Evolutionary conservation across 2,113 vertebrate genomes (phyloP).

Genomic region (Rhea americana): DNA sequence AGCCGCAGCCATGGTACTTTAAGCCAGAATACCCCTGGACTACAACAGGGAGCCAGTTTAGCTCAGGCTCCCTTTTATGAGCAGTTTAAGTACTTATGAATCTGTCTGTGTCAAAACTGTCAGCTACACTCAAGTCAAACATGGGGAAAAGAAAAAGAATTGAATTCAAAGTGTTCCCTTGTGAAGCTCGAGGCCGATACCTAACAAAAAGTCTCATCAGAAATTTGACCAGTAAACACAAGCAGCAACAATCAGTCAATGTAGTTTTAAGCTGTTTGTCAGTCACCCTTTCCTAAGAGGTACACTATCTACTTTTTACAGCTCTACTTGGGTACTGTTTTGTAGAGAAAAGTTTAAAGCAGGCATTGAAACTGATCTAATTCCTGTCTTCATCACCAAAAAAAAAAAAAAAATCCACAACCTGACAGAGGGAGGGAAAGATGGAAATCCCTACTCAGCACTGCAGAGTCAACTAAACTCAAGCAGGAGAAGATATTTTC

Average conservation of each 20-base stretch:
- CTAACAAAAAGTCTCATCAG: background rate
- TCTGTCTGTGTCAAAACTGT: background rate
- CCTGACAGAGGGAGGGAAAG: background rate
- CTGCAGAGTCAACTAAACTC: background rate
- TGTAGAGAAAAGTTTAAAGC: background rate
- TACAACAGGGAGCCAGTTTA: background rate
- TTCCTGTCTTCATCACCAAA: background rate
- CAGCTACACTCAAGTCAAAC: background rate
- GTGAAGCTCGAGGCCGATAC: too few species aligned
- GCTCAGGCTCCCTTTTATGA: background rate
- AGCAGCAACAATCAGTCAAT: background rate
- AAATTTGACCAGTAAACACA: accelerated
- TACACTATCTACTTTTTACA: background rate
- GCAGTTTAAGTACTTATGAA: background rate
- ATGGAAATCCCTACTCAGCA: background rate
- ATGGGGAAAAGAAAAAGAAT: background rate
- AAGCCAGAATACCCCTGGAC: background rate
- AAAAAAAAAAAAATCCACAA: background rate
- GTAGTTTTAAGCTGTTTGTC: background rate
- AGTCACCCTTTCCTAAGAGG: background rate
- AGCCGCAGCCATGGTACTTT: background rate
- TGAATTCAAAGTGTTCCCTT: background rate
- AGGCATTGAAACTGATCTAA: background rate
- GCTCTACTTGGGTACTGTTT: background rate
- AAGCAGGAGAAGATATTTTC: background rate